Conservation (phyloP, 2,888 invertebrate genomes). For the Chrysomela aeneicollis region DNA sequence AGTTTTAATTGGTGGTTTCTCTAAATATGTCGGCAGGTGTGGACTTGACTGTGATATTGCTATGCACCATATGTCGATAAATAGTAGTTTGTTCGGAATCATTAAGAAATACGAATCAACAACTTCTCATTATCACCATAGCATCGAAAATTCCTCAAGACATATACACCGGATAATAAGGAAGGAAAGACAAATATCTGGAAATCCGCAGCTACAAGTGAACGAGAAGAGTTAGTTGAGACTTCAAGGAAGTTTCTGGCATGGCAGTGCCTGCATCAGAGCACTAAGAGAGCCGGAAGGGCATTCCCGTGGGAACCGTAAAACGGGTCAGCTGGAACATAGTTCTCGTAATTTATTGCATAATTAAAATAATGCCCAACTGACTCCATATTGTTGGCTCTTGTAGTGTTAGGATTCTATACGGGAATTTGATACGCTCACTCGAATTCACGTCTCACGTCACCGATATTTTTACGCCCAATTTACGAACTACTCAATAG, state of each 20-base stretch:
- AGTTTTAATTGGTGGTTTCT: constrained; percentile 15
- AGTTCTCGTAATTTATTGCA: constrained; percentile 36
- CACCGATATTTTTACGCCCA: too few species aligned
- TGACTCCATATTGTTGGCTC: constrained; percentile 11
- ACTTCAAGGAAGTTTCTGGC: constrained; percentile 33
- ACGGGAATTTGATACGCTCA: too few species aligned
- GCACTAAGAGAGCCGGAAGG: constrained; percentile 32
- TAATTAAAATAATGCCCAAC: constrained; percentile 36
- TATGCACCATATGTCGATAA: background rate
- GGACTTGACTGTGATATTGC: background rate
- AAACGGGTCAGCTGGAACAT: constrained; percentile 38
- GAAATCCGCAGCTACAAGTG: background rate
- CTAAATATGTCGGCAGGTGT: background rate
- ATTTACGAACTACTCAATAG: too few species aligned
- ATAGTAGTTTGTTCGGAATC: too few species aligned
- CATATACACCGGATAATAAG: background rate
- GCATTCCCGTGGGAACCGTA: constrained; percentile 33
- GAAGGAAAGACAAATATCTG: background rate
- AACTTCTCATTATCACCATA: too few species aligned
- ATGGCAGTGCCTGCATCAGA: constrained; percentile 33
- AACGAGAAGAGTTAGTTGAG: constrained; percentile 32
- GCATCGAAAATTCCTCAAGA: background rate
- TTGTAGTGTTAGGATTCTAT: background rate
- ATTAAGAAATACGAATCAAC: too few species aligned
- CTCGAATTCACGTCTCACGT: too few species aligned